Base-by-base conservation (phyloP, 23 tunicate species). In the Trididemnum miniatum region DNA sequence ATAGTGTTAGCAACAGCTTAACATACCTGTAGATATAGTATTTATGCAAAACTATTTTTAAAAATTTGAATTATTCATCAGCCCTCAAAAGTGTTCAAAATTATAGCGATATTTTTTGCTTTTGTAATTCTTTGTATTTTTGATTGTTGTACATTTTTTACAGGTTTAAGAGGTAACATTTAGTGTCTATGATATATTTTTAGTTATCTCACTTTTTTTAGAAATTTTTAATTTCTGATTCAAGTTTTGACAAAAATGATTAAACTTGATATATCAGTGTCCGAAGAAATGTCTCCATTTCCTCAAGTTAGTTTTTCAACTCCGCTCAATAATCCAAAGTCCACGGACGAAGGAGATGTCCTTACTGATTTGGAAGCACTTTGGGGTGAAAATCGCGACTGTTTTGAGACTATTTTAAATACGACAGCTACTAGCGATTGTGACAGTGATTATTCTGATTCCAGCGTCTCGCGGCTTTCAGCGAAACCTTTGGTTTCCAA, bases 351-450 rank as follows among this genome's bases (percentile, higher is more conserved):
- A 34, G 77, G 69, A 20, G 79, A 71, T 12, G 71, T 78, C 35
- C 91, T 87, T 25, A 40, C 84, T 20, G 94, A 89, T 51, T 62
- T 89, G 1, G 87, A 79, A 7, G 71, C 59, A 35, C 71, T 89
- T 9, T 89, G 87, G 88, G 86, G 79, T 24, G 85, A 89, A 38
- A 83, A 78, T 25, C 86, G 88, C 29, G 88, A 89, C 76, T 89
- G 83, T 57, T 60, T 89, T 28, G 88, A 89, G 1, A 54, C 86
- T 32, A 78, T 89, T 36, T 80, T 89, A 28, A 83, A 83, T 79
- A 64, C 82, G 20, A 27, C 89, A 15, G 39, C 23, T 31, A 73
- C 51, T 60, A 86, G 90, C 72, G 90, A 86, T 59, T 9, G 79
- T 29, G 90, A 79, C 59, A 54, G 84, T 20, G 37, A 78, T 34